Evolutionary conservation across 2,797 vertebrate genomes (phyloP).

Genomic region (Hirundo rustica): DNA sequence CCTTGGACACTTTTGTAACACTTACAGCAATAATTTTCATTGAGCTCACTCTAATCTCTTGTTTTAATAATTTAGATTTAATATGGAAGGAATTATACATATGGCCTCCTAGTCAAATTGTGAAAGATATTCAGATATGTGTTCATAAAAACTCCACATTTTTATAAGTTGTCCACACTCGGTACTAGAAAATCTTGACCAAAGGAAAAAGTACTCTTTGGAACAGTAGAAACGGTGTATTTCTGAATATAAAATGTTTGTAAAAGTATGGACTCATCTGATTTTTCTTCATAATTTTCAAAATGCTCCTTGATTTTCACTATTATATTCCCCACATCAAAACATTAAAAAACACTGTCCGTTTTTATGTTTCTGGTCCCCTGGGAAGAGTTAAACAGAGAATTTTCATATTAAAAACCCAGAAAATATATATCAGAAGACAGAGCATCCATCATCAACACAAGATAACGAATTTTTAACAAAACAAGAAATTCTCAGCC

Average conservation of each 20-base stretch:
- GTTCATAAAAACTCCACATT: not conserved
- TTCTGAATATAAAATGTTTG: not conserved
- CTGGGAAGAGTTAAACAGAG: not conserved
- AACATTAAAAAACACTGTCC: not conserved
- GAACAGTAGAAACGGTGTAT: not conserved
- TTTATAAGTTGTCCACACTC: not conserved
- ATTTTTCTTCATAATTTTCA: not conserved
- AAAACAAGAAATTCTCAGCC: not conserved
- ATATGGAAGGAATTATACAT: not conserved
- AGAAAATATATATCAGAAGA: not conserved
- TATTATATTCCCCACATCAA: not conserved
- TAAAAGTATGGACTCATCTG: not conserved
- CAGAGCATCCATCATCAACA: not conserved
- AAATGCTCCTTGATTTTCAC: not conserved
- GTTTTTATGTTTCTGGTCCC: not conserved
- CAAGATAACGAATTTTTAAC: not conserved
- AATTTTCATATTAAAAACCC: not conserved
- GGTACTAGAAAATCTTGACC: not conserved
- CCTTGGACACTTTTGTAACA: not conserved
- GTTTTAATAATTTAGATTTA: constrained; percentile 3
- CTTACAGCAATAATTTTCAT: not conserved
- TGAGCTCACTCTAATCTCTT: not conserved
- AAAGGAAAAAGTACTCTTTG: not conserved
- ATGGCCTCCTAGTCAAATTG: not conserved
- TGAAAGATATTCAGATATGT: not conserved